A percentile compares a stretch with the other conserved stretches of the same genome.
phyloP scores from a whole-genome alignment of 2,888 invertebrate species.

The Octodonta nipae region DNA sequence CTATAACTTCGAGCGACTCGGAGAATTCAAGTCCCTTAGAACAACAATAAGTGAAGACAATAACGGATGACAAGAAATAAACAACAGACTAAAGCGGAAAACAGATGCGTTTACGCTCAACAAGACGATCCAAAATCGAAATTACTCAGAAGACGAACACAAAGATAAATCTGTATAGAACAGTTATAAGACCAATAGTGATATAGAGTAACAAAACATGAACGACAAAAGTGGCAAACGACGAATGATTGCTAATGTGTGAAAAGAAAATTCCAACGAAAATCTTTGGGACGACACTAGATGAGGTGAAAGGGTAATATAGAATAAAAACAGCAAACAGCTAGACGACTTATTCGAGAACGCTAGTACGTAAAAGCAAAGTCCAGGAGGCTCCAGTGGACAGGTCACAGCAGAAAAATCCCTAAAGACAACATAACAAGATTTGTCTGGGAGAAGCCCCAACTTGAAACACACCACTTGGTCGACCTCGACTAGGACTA shows the following conservation, averaged over 20 bases:
- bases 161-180: not conserved
- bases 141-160: not conserved
- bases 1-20: too few relatives aligned
- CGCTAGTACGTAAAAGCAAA: not conserved
- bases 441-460: too few relatives aligned
- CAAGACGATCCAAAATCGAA: not conserved
- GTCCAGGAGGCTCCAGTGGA: not conserved
- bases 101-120: not conserved
- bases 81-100: not conserved
- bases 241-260: not conserved
- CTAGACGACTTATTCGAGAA: not conserved
- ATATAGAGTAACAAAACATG: not conserved
- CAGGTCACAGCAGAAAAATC: too few relatives aligned
- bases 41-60: too few relatives aligned
- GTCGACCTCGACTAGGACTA: too few relatives aligned
- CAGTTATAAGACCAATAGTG: not conserved
- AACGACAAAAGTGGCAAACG: not conserved
- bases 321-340: not conserved
- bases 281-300: not conserved
- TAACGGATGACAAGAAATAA: not conserved
- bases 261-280: not conserved
- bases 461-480: too few relatives aligned
- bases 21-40: too few relatives aligned
- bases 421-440: too few relatives aligned
- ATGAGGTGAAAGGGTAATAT: not conserved